Evolutionary conservation across 1,140 invertebrate genomes (phyloP).

Genomic region (Drosophila grimshawi): DNA sequence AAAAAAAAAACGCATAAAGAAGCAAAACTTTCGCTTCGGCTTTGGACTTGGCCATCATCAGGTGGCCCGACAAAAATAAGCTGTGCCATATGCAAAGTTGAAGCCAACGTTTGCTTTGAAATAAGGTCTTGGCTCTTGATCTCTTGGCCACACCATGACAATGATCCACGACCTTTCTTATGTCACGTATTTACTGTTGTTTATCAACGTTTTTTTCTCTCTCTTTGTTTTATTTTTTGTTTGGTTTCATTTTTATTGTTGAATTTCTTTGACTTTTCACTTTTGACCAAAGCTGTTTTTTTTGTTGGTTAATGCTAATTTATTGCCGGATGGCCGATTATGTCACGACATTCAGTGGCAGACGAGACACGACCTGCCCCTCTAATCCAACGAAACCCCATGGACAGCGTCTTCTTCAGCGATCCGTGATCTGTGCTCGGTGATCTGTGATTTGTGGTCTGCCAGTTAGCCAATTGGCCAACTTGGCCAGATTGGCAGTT

Average conservation of each 20-base stretch:
- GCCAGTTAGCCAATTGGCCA: too few relatives aligned
- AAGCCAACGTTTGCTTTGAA: slow-evolving; percentile 41
- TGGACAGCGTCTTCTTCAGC: slow-evolving; percentile 14
- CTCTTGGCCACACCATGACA: slow-evolving; percentile 36
- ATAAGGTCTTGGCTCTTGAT: slow-evolving; percentile 3
- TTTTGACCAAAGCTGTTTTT: slow-evolving; percentile 39
- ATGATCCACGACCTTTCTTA: slow-evolving; percentile 67
- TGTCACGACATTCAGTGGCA: slow-evolving; percentile 52
- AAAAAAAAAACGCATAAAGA: slow-evolving; percentile 37
- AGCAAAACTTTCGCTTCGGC: slow-evolving; percentile 73
- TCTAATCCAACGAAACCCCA: slow-evolving; percentile 8
- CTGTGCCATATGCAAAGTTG: neutral
- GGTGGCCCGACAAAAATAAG: slow-evolving; percentile 11
- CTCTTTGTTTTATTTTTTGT: neutral
- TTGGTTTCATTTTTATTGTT: neutral
- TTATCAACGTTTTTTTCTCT: slow-evolving; percentile 1
- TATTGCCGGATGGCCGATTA: slow-evolving; percentile 47
- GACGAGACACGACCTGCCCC: slow-evolving; percentile 36
- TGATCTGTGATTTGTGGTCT: too few relatives aligned
- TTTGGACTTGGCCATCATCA: slow-evolving; percentile 73
- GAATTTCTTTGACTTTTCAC: slow-evolving; percentile 67
- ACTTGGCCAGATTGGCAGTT: neutral
- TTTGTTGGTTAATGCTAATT: slow-evolving; percentile 48
- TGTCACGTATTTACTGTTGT: slow-evolving; percentile 59
- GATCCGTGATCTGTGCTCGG: neutral